Percentiles rank a stretch among this genome's conserved stretches.
These are phyloP conservation scores for Tuta absoluta DNA, from an alignment of 2,888 invertebrate genomes.

Conservation along the genomic window DNA sequence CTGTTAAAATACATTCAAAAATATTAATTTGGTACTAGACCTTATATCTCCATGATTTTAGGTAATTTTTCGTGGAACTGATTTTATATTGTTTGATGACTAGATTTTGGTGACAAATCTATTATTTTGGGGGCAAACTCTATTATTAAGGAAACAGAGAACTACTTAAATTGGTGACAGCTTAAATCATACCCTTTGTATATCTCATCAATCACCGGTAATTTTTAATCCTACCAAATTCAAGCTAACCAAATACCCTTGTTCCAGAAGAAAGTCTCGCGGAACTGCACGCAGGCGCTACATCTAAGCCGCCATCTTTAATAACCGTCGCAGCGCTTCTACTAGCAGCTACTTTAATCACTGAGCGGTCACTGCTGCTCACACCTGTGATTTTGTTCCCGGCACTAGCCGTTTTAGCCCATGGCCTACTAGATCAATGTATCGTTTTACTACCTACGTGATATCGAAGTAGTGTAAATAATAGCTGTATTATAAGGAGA, in stretches of 20 bases:
- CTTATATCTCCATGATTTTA: no score
- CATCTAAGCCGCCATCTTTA: slow-evolving; percentile 52
- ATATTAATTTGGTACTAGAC: no score
- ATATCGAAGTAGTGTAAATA: slow-evolving; percentile 48
- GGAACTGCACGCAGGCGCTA: slow-evolving; percentile 69
- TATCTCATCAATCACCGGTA: no score
- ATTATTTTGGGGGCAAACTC: no score
- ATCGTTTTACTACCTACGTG: slow-evolving; percentile 69
- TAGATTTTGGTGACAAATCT: no score
- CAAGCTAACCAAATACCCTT: slow-evolving; percentile 54
- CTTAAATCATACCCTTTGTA: no score
- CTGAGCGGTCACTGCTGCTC: slow-evolving; percentile 48
- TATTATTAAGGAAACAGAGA: no score
- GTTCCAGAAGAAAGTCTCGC: slow-evolving; percentile 79
- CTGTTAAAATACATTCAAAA: no score
- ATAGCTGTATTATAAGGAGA: slow-evolving; percentile 42
- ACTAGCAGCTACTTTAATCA: slow-evolving; percentile 36
- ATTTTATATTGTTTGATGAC: no score
- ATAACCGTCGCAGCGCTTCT: slow-evolving; percentile 48
- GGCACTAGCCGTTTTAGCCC: slow-evolving; percentile 49
- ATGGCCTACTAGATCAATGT: slow-evolving; percentile 49
- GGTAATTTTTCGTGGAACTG: no score
- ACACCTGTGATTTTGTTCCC: slow-evolving; percentile 53
- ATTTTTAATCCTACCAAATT: neutral
- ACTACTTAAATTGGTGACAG: no score